Evolutionary conservation across 2,113 vertebrate genomes (phyloP), one percentile per base, ranked within the genome.

Genomic region (Larimichthys polyactis): DNA sequence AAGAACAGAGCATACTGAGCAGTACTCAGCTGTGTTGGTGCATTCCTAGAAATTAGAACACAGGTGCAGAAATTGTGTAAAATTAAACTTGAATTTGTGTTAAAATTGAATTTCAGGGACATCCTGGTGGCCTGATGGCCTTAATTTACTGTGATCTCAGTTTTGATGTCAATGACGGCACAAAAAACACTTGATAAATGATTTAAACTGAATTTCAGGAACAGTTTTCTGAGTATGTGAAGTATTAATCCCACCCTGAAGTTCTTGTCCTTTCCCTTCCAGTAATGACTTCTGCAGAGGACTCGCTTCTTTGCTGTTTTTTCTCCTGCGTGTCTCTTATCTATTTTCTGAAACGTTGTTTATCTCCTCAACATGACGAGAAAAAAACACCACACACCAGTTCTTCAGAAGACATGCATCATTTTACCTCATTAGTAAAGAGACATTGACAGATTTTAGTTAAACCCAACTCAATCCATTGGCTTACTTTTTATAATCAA

Each of bases 211-310:
- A 58, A 71, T 54, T 36, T 40, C 10, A 22, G 14, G 32, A n/a
- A 32, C 10, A 36, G 36, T 40, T 10, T 51, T 27, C 43, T 59
- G 2, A 54, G 3, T 11, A 22, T 27, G 14, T 60, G 11, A 60
- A 52, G 11, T 43, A 19, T 57, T 43, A 43, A 8, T 24, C 19
- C 19, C 15, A 40, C 14, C 3, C 11, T 15, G 24, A 72, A 29
- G 11, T 32, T 73, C 12, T 4, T 49, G n/a, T 29, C 4, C 17
- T 54, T 79, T 63, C 64, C 36, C 22, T 68, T 66, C 54, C 22
- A 11, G 20, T 71, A 51, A 70, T 48, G 24, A 69, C 68, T 79
- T 52, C 12, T 70, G 52, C 76, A 81, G 68, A 71, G 36, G 36
- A n/a, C 36, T 46, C 44, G 14, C 44, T 46, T 82, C 4, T 29